Conservation (phyloP, 64 coral and sea anemone species). For the Stichodactyla mertensii region DNA sequence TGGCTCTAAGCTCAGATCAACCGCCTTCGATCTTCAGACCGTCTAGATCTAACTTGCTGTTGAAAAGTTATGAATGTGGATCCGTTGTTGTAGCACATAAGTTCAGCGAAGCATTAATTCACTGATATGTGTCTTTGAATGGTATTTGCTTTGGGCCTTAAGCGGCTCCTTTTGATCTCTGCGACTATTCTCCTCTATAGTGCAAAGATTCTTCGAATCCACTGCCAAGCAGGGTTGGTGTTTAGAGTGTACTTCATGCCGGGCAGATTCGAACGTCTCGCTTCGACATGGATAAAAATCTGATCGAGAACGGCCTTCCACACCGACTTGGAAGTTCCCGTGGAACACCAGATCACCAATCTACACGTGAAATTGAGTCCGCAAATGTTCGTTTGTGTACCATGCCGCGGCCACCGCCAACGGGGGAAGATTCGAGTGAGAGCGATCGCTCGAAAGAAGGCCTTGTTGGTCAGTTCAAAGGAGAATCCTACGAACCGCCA, state of each 20-base stretch:
- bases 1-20: background rate
- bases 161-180: slow-evolving; percentile 92
- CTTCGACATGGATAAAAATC: background rate
- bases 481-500: slow-evolving; percentile 34
- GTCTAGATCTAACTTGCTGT: background rate
- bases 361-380: slow-evolving; percentile 86
- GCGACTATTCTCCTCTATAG: slow-evolving; percentile 77
- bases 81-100: slow-evolving; percentile 37
- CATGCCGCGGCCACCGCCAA: slow-evolving; percentile 72
- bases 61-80: slow-evolving; percentile 21
- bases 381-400: slow-evolving; percentile 31
- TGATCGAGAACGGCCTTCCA: background rate
- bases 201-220: slow-evolving; percentile 61
- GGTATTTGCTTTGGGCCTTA: slow-evolving; percentile 94
- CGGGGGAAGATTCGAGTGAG: slow-evolving; percentile 90
- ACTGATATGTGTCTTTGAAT: slow-evolving; percentile 95
- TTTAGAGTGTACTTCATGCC: background rate
- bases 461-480: slow-evolving; percentile 34
- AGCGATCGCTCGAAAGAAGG: slow-evolving; percentile 47
- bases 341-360: slow-evolving; percentile 62
- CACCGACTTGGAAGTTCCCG: background rate
- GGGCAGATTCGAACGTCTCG: background rate
- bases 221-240: slow-evolving; percentile 54
- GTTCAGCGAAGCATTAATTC: slow-evolving; percentile 78
- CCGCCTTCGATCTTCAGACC: background rate